These are phyloP conservation scores for Osmerus mordax DNA, from an alignment of 2,113 vertebrate species.

Conservation along the genomic window DNA sequence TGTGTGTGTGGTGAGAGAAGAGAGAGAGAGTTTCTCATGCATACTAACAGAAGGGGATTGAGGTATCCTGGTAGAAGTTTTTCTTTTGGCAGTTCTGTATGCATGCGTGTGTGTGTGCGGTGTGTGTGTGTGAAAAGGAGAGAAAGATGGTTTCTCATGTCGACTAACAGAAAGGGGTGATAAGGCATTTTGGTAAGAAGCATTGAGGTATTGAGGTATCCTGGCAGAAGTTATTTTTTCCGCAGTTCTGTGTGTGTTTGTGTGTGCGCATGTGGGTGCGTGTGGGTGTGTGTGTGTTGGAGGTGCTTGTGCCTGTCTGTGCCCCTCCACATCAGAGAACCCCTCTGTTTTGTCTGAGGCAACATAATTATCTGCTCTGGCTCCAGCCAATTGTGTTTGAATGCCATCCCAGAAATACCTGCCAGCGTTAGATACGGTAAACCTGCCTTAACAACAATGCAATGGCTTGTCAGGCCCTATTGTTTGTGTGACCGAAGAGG, in stretches of 20 bases:
- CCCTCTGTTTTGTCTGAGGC: constrained; percentile 31
- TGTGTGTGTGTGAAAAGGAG: constrained; percentile 9
- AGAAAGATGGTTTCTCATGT: no score
- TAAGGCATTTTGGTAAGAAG: no score
- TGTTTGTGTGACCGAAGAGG: no score
- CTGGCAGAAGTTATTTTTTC: not conserved
- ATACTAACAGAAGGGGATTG: not conserved
- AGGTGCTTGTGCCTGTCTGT: not conserved
- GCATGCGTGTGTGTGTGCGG: not conserved
- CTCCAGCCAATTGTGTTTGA: constrained; percentile 29
- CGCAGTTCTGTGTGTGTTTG: constrained; percentile 5
- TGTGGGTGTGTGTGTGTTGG: not conserved
- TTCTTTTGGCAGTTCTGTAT: not conserved
- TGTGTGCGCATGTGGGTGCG: not conserved
- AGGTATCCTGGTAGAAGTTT: not conserved
- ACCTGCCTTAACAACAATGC: no score
- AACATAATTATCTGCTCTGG: constrained; percentile 15
- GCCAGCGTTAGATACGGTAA: no score
- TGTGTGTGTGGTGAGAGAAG: constrained; percentile 4
- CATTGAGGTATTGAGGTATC: no score
- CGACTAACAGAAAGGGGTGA: no score
- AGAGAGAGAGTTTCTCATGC: constrained; percentile 9
- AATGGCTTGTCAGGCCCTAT: no score
- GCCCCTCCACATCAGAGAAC: not conserved
- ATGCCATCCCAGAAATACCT: constrained; percentile 12